Percentiles rank a stretch among this genome's conserved stretches.
phyloP scores from a whole-genome alignment of 2,797 vertebrate genomes.

The Sorex maritimensis region DNA sequence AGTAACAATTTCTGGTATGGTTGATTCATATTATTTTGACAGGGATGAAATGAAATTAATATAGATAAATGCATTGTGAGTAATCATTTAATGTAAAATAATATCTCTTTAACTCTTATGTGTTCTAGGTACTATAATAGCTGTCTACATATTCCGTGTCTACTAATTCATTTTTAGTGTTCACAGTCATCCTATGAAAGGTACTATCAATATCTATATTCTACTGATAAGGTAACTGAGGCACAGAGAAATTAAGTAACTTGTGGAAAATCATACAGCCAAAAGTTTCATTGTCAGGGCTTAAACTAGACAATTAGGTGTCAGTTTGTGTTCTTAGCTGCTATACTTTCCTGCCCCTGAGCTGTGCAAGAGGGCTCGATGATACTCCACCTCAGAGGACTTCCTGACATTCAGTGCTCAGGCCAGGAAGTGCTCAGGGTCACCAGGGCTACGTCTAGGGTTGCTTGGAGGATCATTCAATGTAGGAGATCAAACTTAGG shows the following conservation, averaged over 20 bases:
- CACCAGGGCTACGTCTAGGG: too few relatives aligned
- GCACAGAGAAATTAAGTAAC: constrained; percentile 13
- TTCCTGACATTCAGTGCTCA: too few relatives aligned
- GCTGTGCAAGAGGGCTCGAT: too few relatives aligned
- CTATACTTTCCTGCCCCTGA: too few relatives aligned
- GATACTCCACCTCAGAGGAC: too few relatives aligned
- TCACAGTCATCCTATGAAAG: not conserved
- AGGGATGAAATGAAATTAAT: not conserved
- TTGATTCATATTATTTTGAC: not conserved
- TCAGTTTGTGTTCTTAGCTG: not conserved
- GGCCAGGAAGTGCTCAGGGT: too few relatives aligned
- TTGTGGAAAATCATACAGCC: not conserved
- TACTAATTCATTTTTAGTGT: not conserved
- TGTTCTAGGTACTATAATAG: not conserved
- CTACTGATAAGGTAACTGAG: constrained; percentile 28
- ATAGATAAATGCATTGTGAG: not conserved
- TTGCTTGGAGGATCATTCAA: too few relatives aligned
- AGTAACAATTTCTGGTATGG: not conserved
- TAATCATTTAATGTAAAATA: not conserved
- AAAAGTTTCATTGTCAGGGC: not conserved
- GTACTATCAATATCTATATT: not conserved
- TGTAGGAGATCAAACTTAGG: too few relatives aligned
- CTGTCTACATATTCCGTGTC: not conserved
- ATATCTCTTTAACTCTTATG: not conserved
- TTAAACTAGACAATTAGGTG: not conserved